Evolutionary conservation across 2,113 vertebrate genomes (phyloP).

Genomic region (Stegostoma tigrinum): DNA sequence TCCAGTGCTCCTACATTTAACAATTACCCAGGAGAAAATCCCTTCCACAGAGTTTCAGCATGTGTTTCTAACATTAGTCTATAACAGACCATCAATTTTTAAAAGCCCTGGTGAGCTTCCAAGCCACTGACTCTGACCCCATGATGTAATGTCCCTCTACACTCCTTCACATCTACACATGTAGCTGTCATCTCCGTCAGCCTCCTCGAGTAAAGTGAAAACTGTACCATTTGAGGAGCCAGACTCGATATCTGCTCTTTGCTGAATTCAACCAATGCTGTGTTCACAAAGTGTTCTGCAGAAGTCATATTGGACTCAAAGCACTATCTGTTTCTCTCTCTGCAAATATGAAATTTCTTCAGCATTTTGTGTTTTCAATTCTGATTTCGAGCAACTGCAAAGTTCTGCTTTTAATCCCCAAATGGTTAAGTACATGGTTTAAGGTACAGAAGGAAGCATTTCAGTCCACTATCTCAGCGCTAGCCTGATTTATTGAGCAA

Average conservation of each 20-base stretch:
- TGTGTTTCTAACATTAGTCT: slow-evolving; percentile 18
- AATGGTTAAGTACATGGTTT: no score
- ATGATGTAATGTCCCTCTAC: not conserved
- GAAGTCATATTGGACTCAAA: no score
- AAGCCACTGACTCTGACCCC: not conserved
- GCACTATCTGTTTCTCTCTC: no score
- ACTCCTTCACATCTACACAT: not conserved
- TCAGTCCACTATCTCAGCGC: not conserved
- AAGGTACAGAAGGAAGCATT: not conserved
- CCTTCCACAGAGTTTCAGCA: not conserved
- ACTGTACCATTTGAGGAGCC: not conserved
- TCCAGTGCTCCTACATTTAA: not conserved
- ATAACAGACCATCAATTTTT: not conserved
- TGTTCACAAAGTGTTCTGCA: no score
- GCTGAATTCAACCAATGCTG: not conserved
- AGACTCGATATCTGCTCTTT: not conserved
- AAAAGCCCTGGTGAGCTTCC: not conserved
- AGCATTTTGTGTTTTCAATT: no score
- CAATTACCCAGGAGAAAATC: not conserved
- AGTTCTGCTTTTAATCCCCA: no score
- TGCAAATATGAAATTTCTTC: no score
- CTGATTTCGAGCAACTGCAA: no score
- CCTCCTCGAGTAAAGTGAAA: not conserved
- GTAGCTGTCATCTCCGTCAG: not conserved
- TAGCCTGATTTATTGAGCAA: not conserved